Conservation (phyloP, 2,797 vertebrate genomes). For the Lutjanus campechanus region DNA sequence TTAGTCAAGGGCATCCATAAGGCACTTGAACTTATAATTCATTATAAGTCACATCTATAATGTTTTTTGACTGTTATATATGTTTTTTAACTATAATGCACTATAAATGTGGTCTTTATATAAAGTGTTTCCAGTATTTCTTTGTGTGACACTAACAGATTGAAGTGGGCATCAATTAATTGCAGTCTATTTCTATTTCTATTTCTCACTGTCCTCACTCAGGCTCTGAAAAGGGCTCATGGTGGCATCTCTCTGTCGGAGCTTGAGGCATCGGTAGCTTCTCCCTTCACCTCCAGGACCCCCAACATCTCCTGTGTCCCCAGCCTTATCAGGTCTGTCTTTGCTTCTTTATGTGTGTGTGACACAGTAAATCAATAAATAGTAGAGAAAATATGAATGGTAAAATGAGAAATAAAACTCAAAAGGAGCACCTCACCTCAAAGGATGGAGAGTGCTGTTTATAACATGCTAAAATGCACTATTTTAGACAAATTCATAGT, state of each 20-base stretch:
- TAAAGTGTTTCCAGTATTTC: not conserved
- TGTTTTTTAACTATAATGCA: no score
- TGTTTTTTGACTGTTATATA: no score
- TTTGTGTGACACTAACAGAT: not conserved
- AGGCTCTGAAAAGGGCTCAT: constrained; percentile 97
- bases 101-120: no score
- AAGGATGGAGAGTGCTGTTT: not conserved
- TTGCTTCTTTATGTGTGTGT: not conserved
- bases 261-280: constrained; percentile 97
- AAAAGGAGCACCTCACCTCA: not conserved
- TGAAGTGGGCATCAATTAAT: not conserved
- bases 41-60: no score
- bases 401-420: not conserved
- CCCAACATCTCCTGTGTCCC: constrained; percentile 98
- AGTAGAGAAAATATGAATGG: not conserved
- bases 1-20: no score
- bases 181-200: not conserved
- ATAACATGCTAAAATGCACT: no score
- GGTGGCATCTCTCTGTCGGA: constrained; percentile 97
- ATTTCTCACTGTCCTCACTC: constrained; percentile 6
- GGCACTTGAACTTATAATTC: no score
- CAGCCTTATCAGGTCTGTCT: constrained; percentile 92
- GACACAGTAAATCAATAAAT: not conserved
- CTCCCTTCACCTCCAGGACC: constrained; percentile 96
- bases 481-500: not conserved